Evolutionary conservation across 2,113 vertebrate genomes (phyloP), one percentile per base, ranked within the genome.

Genomic region (Columbina picui): DNA sequence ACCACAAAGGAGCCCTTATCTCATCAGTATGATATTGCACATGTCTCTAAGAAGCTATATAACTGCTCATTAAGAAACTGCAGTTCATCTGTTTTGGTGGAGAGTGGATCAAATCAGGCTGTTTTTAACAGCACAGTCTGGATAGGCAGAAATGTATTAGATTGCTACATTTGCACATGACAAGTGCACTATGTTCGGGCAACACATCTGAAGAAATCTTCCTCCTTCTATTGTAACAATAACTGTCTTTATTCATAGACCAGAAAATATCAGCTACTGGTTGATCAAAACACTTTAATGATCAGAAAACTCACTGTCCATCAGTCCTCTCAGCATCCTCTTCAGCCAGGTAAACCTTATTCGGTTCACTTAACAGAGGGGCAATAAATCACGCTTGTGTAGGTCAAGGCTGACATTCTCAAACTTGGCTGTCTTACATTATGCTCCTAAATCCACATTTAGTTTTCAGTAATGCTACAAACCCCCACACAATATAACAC

Each of bases 1-100:
- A 74, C 41, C 56, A 92, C 90, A 96, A 96, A 95, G 68, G 36
- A 96, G 65, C 56, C 64, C 75, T 96, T 93, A 93, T 89, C 79
- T 94, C 71, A 63, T 63, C 68, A 81, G 32, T 52, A 38, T 32
- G 64, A 92, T 70, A 88, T 21, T 95, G 47, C 79, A 79, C 30
- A 53, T 68, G 41, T 53, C 60, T 56, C 63, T 39, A 49, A 77
- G 63, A 93, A 77, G 34, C 50, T 53, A 61, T 53, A 59, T 75
- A 74, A 87, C 80, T 63, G 39, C 60, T 93, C 36, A 9, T 63
- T 81, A 78, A 71, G 41, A 90, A 96, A 71, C 22, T 67, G 32
- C 34, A 69, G 43, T 80, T 96, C 56, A 70, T 64, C 47, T 78
- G 20, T 61, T 95, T 64, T 60, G 14, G 12, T 73, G 84, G 16